Evolutionary conservation across 2,797 vertebrate genomes (phyloP).

Genomic region (Coilia nasus): DNA sequence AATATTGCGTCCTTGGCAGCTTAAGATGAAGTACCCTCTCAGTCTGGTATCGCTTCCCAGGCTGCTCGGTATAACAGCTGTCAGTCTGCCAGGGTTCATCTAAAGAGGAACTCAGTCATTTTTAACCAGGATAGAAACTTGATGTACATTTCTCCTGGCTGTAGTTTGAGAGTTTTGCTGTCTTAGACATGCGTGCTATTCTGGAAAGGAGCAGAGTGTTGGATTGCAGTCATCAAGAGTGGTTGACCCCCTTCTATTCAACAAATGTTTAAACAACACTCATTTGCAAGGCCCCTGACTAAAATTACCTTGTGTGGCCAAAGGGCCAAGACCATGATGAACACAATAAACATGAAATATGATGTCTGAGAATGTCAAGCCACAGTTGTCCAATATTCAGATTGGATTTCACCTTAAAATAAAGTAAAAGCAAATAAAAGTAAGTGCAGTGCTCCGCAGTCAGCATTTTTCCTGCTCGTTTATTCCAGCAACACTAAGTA

Average conservation of each 20-base stretch:
- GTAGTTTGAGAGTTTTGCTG: background rate
- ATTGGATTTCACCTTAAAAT: no score
- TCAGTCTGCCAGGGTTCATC: constrained; percentile 4
- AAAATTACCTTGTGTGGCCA: background rate
- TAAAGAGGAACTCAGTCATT: background rate
- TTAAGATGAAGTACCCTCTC: no score
- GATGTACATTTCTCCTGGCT: background rate
- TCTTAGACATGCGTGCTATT: no score
- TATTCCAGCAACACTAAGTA: no score
- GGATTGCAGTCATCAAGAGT: background rate
- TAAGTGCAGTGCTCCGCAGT: no score
- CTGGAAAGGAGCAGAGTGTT: background rate
- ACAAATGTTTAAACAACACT: background rate
- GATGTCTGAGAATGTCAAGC: background rate
- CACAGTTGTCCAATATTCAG: no score
- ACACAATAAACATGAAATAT: background rate
- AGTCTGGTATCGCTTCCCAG: constrained; percentile 11
- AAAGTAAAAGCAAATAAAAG: no score
- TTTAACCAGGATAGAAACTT: background rate
- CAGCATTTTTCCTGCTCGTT: no score
- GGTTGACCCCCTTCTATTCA: background rate
- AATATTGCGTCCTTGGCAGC: no score
- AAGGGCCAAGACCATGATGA: no score
- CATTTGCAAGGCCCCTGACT: background rate
- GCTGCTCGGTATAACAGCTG: background rate